phyloP scores from a whole-genome alignment of 2,888 invertebrate genomes.

The Calameuta pallipes region DNA sequence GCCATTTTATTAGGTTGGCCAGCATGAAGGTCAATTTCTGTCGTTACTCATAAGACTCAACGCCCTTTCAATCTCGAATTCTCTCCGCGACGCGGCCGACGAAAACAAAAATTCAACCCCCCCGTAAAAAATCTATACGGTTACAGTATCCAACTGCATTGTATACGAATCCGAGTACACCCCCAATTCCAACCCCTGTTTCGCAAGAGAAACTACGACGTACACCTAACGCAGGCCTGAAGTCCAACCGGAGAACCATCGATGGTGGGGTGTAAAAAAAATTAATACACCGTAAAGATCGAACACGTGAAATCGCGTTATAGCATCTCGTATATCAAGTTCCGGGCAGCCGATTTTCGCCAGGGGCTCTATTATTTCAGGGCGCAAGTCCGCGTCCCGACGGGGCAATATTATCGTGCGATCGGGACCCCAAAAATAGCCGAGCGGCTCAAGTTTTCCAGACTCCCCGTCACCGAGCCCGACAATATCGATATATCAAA shows the following conservation, averaged over 20 bases:
- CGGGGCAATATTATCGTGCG: slow-evolving; percentile 43
- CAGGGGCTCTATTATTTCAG: slow-evolving; percentile 21
- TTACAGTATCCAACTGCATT: neutral
- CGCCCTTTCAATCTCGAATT: neutral
- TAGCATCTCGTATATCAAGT: neutral
- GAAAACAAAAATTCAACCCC: no score
- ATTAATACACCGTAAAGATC: slow-evolving; percentile 2
- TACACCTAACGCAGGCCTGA: neutral
- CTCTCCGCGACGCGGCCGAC: no score
- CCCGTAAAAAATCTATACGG: neutral
- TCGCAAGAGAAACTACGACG: neutral
- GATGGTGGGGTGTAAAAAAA: neutral
- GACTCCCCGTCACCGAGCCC: slow-evolving; percentile 18
- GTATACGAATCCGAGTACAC: neutral
- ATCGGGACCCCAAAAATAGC: slow-evolving; percentile 32
- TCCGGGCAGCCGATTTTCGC: neutral
- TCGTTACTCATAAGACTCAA: neutral
- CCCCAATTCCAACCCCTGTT: neutral
- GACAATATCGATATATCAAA: slow-evolving; percentile 51
- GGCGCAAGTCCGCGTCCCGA: slow-evolving; percentile 28
- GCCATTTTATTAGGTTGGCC: neutral
- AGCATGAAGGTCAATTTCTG: neutral
- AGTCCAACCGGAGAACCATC: neutral
- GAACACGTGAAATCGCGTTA: neutral
- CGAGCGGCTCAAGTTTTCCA: slow-evolving; percentile 11